Conservation (phyloP, 2,888 invertebrate genomes). For the Pseudococcus jackbeardsleyi region DNA sequence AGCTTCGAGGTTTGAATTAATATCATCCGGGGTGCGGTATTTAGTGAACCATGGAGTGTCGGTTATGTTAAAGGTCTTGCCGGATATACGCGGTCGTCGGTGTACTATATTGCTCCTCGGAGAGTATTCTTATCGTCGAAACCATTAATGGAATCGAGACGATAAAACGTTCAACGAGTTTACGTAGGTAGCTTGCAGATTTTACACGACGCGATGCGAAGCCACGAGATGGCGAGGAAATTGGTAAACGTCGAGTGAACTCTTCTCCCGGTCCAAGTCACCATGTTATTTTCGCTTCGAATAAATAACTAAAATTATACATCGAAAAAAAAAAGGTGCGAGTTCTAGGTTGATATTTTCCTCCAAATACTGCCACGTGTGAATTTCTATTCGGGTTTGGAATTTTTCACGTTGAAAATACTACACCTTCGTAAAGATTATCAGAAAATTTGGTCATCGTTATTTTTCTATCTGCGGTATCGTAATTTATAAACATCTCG, state of each 20-base stretch:
- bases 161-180: constrained; percentile 44
- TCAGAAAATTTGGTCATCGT: too few species aligned
- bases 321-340: background rate
- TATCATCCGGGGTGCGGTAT: background rate
- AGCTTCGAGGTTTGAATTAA: constrained; percentile 8
- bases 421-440: too few species aligned
- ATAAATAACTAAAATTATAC: background rate
- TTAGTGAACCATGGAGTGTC: background rate
- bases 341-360: background rate
- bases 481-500: too few species aligned
- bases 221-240: background rate
- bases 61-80: constrained; percentile 22
- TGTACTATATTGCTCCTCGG: constrained; percentile 20
- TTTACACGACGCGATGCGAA: background rate
- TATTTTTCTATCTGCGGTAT: too few species aligned
- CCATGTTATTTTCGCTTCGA: background rate
- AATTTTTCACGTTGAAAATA: too few species aligned
- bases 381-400: background rate
- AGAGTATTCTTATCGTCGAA: constrained; percentile 47
- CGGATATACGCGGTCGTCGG: background rate
- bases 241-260: background rate
- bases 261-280: background rate
- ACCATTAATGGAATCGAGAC: constrained; percentile 13
- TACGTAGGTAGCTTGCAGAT: background rate
- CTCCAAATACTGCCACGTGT: background rate